phyloP scores from a whole-genome alignment of 2,113 vertebrate genomes.

The Pterocles burchelli region DNA sequence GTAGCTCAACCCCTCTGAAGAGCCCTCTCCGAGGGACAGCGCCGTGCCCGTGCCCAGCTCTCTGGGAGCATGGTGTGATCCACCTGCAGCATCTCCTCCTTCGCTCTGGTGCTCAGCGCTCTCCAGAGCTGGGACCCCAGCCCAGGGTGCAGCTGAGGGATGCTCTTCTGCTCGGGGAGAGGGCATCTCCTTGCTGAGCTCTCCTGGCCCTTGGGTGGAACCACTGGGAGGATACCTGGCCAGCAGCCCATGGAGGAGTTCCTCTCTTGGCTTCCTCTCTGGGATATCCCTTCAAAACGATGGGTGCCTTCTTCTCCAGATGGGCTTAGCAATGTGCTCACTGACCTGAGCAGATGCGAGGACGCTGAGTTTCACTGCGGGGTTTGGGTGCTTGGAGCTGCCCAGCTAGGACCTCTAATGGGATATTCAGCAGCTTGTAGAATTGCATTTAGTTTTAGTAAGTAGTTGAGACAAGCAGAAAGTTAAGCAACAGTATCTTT shows the following conservation, averaged over 20 bases:
- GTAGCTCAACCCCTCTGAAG: background rate
- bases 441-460: background rate
- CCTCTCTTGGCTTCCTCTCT: background rate
- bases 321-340: background rate
- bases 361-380: accelerated
- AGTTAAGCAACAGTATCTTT: background rate
- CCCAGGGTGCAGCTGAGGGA: accelerated
- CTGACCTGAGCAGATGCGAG: background rate
- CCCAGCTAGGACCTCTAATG: background rate
- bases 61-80: background rate
- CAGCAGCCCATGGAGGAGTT: background rate
- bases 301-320: background rate
- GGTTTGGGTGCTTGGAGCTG: background rate
- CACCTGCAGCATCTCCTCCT: background rate
- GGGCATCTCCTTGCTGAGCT: background rate
- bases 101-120: background rate
- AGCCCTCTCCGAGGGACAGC: background rate
- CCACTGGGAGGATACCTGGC: background rate
- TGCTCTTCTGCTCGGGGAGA: background rate
- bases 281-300: background rate
- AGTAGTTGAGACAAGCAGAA: background rate
- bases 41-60: accelerated
- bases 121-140: background rate
- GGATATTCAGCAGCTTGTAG: background rate
- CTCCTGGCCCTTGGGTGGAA: background rate